Evolutionary conservation across 2,113 vertebrate species (phyloP).

Genomic region (Acanthochromis polyacanthus): DNA sequence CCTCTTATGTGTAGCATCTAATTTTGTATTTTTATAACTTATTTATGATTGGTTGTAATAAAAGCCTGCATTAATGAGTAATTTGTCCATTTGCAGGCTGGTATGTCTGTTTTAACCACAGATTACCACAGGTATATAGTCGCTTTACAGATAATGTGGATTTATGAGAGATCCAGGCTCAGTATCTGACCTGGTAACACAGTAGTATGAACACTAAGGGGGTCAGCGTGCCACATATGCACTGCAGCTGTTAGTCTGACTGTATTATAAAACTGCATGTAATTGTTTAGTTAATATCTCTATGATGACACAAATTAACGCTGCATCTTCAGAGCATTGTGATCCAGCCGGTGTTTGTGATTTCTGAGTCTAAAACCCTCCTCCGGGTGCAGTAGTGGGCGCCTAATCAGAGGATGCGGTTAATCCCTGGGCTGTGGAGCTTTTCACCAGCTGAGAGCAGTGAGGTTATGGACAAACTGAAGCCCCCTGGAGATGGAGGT

Average conservation of each 20-base stretch:
- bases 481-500: slow-evolving; percentile 60
- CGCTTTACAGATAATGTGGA: slow-evolving; percentile 12
- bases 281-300: slow-evolving; percentile 11
- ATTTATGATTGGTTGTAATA: neutral
- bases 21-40: neutral
- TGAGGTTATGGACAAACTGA: slow-evolving; percentile 62
- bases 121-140: neutral
- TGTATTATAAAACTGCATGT: neutral
- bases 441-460: slow-evolving; percentile 70
- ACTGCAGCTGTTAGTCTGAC: neutral
- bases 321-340: neutral
- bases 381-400: slow-evolving; percentile 48
- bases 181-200: slow-evolving; percentile 18
- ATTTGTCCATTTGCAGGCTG: too few relatives aligned
- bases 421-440: slow-evolving; percentile 76
- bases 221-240: too few relatives aligned
- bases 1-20: neutral
- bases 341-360: slow-evolving; percentile 45
- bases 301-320: slow-evolving; percentile 14
- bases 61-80: neutral
- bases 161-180: slow-evolving; percentile 4
- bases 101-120: neutral
- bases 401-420: slow-evolving; percentile 75
- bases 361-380: slow-evolving; percentile 32
- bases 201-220: neutral